These are phyloP conservation scores for Euphonia xanthogaster DNA, from an alignment of 2,797 vertebrate species.

Conservation along the genomic window DNA sequence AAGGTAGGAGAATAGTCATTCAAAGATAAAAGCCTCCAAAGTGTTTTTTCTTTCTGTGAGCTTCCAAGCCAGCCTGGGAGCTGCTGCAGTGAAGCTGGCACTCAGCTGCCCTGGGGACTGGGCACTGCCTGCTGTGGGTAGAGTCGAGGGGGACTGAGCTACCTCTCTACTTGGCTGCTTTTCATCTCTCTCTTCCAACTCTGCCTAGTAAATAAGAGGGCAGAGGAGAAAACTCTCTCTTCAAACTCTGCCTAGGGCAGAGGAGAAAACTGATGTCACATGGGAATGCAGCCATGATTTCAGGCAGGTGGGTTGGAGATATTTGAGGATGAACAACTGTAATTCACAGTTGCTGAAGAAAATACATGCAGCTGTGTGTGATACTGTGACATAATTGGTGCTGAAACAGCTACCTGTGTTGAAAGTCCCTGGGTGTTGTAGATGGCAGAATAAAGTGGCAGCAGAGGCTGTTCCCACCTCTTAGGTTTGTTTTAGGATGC, in stretches of 20 bases:
- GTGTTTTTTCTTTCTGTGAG: neutral
- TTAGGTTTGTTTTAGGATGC: neutral
- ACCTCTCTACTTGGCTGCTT: neutral
- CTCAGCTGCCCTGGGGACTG: neutral
- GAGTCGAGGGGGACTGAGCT: fast-evolving
- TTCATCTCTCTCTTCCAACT: neutral
- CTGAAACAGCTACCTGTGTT: neutral
- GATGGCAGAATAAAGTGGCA: neutral
- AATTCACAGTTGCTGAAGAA: neutral
- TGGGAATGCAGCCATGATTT: neutral
- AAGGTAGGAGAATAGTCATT: neutral
- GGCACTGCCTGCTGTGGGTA: fast-evolving
- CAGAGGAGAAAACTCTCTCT: neutral
- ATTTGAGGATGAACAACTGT: neutral
- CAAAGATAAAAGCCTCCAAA: neutral
- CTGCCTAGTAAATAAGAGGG: neutral
- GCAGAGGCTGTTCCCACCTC: neutral
- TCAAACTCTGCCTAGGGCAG: neutral
- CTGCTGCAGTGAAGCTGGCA: neutral
- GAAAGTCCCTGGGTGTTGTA: neutral
- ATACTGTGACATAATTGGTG: neutral
- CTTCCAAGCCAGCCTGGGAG: neutral
- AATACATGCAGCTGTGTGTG: neutral
- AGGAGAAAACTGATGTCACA: fast-evolving
- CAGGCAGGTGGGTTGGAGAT: neutral